Base-by-base conservation (phyloP, 2,797 vertebrate genomes). In the Melanotaenia trifasciata region DNA sequence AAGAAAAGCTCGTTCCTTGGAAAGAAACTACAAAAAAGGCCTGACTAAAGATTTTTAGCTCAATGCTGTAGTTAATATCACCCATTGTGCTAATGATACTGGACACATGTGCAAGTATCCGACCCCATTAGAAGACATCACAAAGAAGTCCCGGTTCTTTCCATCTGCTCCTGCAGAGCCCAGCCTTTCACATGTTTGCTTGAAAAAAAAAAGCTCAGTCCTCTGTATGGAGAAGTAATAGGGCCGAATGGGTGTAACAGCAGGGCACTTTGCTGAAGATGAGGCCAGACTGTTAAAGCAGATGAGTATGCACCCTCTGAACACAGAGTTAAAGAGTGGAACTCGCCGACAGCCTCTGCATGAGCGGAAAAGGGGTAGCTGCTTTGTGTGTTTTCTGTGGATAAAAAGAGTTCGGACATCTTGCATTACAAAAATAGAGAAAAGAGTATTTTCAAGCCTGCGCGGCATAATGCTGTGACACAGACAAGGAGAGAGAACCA, bases 181-280 rank as follows among this genome's bases (percentile, higher is more conserved):
- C 61, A 62, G 70, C 70, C 60, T 79, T 80, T 60, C 72, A 85
- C 84, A 88, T 79, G 83, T 87, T 86, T 83, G 67, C 79, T 74
- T 56, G 66, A 61, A 72, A 81, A 80, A 66, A 71, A 32, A 32
- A 32, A 72, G 68, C 65, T 4, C 57, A 78, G 78, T 72, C 73
- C 40, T 67, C 69, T 58, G 32, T 65, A 70, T 70, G 67, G 72
- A 80, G 61, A 64, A 16, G 43, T 88, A 88, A 89, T 74, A 38
- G 79, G 74, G 84, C 58, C 57, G 82, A 62, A 87, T 81, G 78
- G 84, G 81, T 89, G 86, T 84, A 85, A 84, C 80, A 80, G 81
- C 66, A 58, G 80, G 80, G 74, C 67, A 35, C 84, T 59, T 54
- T 28, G 61, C 70, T 45, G 77, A 87, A 72, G 82, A 83, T 58